Evolutionary conservation across 2,113 vertebrate genomes (phyloP), one percentile per base, ranked within the genome.

Genomic region (Pygoscelis antarcticus): DNA sequence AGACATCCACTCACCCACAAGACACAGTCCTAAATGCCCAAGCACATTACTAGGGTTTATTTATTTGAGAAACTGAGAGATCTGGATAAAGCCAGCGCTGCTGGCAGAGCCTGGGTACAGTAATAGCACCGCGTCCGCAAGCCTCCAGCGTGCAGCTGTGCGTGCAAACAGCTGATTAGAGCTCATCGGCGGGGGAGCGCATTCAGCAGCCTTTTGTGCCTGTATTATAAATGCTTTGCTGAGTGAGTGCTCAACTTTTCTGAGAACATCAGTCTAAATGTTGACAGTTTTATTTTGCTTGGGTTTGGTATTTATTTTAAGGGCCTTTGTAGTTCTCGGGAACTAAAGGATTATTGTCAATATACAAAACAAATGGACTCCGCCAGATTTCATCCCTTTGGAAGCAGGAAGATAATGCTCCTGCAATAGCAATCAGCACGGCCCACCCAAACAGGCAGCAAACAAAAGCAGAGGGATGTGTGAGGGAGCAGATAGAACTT

Each of bases 231-330:
- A 80, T 0, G 1, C n/a, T 82, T n/a, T 42, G 18, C 47, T 46
- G 72, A 74, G 44, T 2, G 30, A 88, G 52, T 38, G 34, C 87
- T 62, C 65, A 61, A 1, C 52, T 69, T 84, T 78, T 46, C 74
- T 3, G 14, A 55, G 74, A 32, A 26, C 34, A 65, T 80, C 57
- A 5, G 32, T 2, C 4, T 4, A 52, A 95, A 87, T 2, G 13
- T 12, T 71, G 34, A 46, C 58, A 11, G 54, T 71, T 95, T 81
- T 46, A 18, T 90, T 95, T 90, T 27, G 49, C 64, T 82, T 1
- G 1, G 47, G 52, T 84, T 65, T 68, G 66, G 70, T 89, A 11
- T 96, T 97, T 97, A 76, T 94, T 90, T 77, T 54, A 87, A 84
- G 16, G 52, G 34, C 66, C n/a, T 96, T 85, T 93, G 89, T 60